phyloP scores from a whole-genome alignment of 2,797 vertebrate species.

The Amazonetta brasiliensis region DNA sequence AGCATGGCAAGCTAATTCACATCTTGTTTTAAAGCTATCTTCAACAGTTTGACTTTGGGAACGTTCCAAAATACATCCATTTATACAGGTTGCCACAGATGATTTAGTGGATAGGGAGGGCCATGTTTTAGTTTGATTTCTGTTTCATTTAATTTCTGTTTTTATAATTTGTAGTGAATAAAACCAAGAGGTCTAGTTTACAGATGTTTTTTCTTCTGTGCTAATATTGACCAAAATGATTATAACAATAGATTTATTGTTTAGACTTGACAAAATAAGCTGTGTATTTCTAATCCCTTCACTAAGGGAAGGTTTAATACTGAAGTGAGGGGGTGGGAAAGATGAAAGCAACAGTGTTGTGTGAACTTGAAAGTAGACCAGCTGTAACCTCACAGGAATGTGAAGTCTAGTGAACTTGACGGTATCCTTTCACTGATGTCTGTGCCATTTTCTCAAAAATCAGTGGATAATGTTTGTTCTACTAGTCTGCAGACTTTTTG shows the following conservation, averaged over 20 bases:
- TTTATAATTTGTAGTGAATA: slow-evolving; percentile 41
- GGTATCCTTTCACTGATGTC: not conserved
- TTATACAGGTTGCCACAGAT: slow-evolving; percentile 24
- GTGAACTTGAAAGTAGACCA: not conserved
- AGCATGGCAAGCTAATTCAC: not conserved
- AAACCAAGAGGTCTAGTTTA: slow-evolving; percentile 8
- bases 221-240: slow-evolving; percentile 37
- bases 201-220: slow-evolving; percentile 15
- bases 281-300: not conserved
- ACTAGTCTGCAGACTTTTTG: not conserved
- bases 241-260: slow-evolving; percentile 1
- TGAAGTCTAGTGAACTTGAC: not conserved
- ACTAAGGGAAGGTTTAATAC: not conserved
- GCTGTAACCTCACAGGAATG: not conserved
- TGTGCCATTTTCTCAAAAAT: not conserved
- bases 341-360: not conserved
- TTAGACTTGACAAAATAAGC: not conserved
- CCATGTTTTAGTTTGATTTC: slow-evolving; percentile 24
- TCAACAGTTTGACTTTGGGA: slow-evolving; percentile 1
- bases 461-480: not conserved
- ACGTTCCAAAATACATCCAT: not conserved
- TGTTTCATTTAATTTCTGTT: slow-evolving; percentile 51
- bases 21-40: slow-evolving; percentile 11
- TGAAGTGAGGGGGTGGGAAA: not conserved
- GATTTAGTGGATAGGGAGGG: slow-evolving; percentile 19